Evolutionary conservation across 2,113 vertebrate genomes (phyloP).

Genomic region (Lepus timidus): DNA sequence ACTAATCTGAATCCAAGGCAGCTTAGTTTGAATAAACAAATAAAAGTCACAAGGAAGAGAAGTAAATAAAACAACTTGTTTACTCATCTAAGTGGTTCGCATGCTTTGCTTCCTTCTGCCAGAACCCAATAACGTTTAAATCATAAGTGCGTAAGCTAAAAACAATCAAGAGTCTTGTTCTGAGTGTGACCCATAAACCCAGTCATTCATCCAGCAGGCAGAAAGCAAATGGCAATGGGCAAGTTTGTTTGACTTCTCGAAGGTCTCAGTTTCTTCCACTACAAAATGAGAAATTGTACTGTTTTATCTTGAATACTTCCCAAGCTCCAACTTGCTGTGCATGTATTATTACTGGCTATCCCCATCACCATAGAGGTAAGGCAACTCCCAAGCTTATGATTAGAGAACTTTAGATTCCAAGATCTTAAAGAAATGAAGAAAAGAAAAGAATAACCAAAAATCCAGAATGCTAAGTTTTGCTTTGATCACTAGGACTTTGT

Average conservation of each 20-base stretch:
- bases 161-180: not conserved
- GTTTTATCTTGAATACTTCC: not conserved
- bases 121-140: not conserved
- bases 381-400: constrained; percentile 63
- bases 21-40: not conserved
- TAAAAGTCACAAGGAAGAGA: not conserved
- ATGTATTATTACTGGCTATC: constrained; percentile 28
- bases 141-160: not conserved
- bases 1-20: not conserved
- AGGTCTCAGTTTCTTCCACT: not conserved
- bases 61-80: not conserved
- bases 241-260: not conserved
- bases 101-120: not conserved
- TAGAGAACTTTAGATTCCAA: constrained; percentile 47
- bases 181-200: not conserved
- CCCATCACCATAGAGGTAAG: constrained; percentile 61
- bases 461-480: constrained; percentile 54
- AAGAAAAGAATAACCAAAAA: not conserved
- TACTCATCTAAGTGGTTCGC: not conserved
- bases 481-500: not conserved
- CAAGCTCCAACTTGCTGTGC: not conserved
- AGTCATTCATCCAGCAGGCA: not conserved
- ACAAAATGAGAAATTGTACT: not conserved
- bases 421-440: not conserved
- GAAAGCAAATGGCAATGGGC: not conserved